phyloP scores from a whole-genome alignment of 2,113 vertebrate species.

The Pituophis catenifer region DNA sequence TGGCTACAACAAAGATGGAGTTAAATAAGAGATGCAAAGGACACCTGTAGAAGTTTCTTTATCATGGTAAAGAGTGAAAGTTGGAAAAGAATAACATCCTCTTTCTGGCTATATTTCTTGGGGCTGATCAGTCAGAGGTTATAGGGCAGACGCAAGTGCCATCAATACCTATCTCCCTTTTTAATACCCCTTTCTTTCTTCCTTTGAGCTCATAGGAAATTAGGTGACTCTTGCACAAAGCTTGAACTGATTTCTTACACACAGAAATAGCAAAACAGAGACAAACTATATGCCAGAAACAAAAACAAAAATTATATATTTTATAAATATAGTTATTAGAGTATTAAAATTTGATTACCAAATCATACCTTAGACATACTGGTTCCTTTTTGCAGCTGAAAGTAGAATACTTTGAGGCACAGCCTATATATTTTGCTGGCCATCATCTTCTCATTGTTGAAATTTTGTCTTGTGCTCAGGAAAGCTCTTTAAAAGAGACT shows the following conservation, averaged over 20 bases:
- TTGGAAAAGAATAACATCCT: neutral
- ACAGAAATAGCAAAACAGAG: neutral
- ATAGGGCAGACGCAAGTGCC: neutral
- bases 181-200: neutral
- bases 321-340: neutral
- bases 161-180: neutral
- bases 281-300: neutral
- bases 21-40: neutral
- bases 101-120: neutral
- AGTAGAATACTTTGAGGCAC: neutral
- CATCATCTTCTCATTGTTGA: neutral
- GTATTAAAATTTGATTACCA: neutral
- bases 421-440: neutral
- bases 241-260: neutral
- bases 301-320: neutral
- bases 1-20: neutral
- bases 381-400: neutral
- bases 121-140: neutral
- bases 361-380: neutral
- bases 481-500: neutral
- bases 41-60: neutral
- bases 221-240: neutral
- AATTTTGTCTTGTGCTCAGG: neutral
- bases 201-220: neutral
- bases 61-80: neutral